phyloP scores from a whole-genome alignment of 2,113 vertebrate genomes.

The Psilopogon haemacephalus region DNA sequence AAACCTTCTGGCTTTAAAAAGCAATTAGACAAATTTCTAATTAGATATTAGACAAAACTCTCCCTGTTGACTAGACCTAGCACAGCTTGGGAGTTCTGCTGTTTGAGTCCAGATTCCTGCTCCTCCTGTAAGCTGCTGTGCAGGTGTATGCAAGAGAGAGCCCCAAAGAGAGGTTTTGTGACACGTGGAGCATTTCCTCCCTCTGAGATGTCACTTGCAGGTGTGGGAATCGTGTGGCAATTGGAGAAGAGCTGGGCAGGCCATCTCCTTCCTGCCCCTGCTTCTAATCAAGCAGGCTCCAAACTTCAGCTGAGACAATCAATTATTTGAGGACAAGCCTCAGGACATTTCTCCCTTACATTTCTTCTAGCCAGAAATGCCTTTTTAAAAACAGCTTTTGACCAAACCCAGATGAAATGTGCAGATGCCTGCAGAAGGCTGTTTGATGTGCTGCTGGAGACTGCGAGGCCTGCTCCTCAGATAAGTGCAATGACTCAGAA shows the following conservation, averaged over 20 bases:
- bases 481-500: neutral
- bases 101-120: neutral
- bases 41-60: neutral
- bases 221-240: neutral
- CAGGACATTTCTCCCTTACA: neutral
- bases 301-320: neutral
- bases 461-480: neutral
- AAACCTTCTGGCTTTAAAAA: neutral
- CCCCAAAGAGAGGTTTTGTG: neutral
- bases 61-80: neutral
- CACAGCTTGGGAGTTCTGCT: neutral
- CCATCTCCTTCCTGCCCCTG: neutral
- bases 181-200: neutral
- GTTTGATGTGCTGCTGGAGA: neutral
- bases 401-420: neutral
- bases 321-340: neutral
- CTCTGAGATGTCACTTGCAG: neutral
- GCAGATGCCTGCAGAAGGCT: neutral
- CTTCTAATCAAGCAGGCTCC: neutral
- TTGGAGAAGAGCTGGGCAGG: neutral
- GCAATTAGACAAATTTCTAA: neutral
- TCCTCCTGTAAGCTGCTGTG: neutral
- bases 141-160: neutral
- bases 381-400: neutral
- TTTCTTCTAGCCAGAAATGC: neutral